Conservation (phyloP, 64 coral and sea anemone species). For the Stylophora pistillata region DNA sequence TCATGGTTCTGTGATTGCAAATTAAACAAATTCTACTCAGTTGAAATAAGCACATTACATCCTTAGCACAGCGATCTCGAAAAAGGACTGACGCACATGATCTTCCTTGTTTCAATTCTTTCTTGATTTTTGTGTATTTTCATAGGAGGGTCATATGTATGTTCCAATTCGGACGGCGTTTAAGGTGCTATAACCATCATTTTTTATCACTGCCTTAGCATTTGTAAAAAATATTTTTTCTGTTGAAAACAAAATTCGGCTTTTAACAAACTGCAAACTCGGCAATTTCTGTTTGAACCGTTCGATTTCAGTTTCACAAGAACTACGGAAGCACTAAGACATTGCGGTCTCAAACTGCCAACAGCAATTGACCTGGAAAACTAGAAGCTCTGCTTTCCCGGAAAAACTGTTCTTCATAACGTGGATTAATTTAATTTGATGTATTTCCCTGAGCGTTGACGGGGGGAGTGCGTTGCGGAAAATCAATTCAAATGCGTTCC, state of each 20-base stretch:
- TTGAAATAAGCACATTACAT: no score
- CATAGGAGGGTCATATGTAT: no score
- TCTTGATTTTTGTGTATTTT: no score
- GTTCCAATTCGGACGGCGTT: background rate
- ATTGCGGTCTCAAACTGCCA: background rate
- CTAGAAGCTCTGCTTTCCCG: background rate
- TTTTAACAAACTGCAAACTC: background rate
- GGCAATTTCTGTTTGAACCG: background rate
- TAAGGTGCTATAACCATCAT: background rate
- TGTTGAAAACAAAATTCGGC: background rate
- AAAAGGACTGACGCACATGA: no score
- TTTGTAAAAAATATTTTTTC: background rate
- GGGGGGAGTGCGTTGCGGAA: background rate
- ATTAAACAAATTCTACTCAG: no score
- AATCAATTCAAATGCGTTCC: background rate
- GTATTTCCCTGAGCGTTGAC: background rate
- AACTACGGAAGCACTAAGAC: background rate
- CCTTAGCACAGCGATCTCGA: no score
- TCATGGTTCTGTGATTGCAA: no score
- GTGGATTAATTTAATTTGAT: background rate
- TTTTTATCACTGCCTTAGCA: background rate
- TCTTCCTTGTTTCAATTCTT: no score
- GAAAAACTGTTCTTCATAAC: background rate
- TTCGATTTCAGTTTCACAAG: conserved; percentile 1
- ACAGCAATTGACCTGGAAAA: background rate